A percentile compares a stretch with the other conserved stretches of the same genome.
Conservation (phyloP, 2,113 vertebrate genomes). For the Xenus cinereus region DNA sequence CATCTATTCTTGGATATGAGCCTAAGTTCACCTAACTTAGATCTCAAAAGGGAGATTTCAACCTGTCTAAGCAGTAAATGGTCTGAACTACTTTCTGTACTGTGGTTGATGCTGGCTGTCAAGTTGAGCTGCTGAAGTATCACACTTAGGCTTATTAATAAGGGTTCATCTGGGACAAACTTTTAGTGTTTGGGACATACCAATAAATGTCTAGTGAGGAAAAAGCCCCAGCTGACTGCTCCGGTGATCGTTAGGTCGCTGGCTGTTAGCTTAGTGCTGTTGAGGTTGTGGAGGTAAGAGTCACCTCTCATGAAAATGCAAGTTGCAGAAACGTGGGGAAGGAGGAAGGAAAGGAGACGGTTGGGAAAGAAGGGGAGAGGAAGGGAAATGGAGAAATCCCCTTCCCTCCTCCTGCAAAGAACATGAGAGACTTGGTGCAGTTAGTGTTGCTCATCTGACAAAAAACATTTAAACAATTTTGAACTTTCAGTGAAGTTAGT, state of each 20-base stretch:
- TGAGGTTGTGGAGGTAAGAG: not conserved
- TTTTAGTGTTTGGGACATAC: not conserved
- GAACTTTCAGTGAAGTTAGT: not conserved
- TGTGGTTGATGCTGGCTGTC: not conserved
- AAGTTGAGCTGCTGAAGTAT: not conserved
- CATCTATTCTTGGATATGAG: not conserved
- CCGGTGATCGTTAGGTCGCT: not conserved
- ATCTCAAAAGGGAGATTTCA: not conserved
- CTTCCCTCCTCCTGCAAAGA: not conserved
- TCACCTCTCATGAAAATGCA: not conserved
- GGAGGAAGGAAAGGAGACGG: not conserved
- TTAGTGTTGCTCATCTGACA: not conserved
- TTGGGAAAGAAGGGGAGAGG: not conserved
- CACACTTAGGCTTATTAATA: not conserved
- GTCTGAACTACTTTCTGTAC: not conserved
- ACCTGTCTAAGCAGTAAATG: not conserved
- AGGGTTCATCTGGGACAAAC: not conserved
- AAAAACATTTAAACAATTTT: not conserved
- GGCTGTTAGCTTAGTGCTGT: not conserved
- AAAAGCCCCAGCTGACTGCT: not conserved
- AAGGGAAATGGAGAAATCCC: not conserved
- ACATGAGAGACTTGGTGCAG: not conserved
- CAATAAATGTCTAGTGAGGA: not conserved
- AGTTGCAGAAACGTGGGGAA: not conserved
- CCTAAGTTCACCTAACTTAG: not conserved